A percentile compares a stretch with the other conserved stretches of the same genome.
These are phyloP conservation scores for Pseudomyrmex cubaensis DNA, from an alignment of 1,140 invertebrate genomes.

Conservation along the genomic window DNA sequence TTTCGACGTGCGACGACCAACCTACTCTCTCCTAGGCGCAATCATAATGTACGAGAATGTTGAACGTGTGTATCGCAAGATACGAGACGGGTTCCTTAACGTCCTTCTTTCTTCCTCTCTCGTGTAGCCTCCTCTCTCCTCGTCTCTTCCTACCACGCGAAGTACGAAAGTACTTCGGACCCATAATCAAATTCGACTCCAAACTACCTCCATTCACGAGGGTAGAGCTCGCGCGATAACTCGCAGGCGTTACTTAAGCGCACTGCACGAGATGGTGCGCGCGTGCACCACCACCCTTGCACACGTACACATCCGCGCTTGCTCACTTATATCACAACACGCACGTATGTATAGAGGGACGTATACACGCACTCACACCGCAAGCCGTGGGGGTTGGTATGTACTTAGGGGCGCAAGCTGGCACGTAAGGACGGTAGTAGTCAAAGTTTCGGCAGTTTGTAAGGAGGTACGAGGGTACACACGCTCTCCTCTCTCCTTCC, in stretches of 20 bases:
- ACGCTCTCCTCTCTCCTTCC: constrained; percentile 58
- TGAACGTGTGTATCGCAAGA: constrained; percentile 27
- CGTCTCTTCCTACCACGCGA: constrained; percentile 8
- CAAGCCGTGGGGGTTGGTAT: constrained; percentile 23
- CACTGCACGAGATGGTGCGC: constrained; percentile 29
- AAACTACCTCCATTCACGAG: constrained; percentile 47
- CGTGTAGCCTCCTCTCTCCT: no score
- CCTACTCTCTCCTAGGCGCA: neutral
- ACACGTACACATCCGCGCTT: neutral
- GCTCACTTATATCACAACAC: constrained; percentile 6
- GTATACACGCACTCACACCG: constrained; percentile 28
- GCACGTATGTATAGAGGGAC: neutral
- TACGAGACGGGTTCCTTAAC: constrained; percentile 20
- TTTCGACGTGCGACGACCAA: neutral
- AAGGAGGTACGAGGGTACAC: constrained; percentile 68
- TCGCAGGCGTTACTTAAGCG: constrained; percentile 57
- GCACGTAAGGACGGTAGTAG: constrained; percentile 61
- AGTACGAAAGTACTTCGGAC: constrained; percentile 52
- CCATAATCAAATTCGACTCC: constrained; percentile 56
- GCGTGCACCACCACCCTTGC: neutral
- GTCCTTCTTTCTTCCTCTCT: neutral
- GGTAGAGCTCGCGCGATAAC: constrained; percentile 49
- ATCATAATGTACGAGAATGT: neutral
- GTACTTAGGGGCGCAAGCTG: constrained; percentile 60
- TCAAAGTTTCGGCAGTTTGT: constrained; percentile 77